These are phyloP conservation scores for Tetraneura akinire DNA, from an alignment of 1,140 invertebrate species.

Conservation along the genomic window DNA sequence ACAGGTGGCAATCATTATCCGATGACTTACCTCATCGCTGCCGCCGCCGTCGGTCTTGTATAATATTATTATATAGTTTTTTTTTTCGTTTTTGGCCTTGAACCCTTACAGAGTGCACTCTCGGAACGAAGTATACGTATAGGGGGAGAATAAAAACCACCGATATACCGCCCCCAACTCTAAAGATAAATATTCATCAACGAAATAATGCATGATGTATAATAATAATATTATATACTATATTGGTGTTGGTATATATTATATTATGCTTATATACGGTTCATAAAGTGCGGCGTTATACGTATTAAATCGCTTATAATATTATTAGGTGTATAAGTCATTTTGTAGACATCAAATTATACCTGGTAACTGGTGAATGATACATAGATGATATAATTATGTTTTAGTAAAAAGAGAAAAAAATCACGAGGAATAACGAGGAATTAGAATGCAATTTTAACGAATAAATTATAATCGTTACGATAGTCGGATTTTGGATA, in stretches of 20 bases:
- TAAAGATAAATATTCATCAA: constrained; percentile 45
- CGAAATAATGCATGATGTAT: not conserved
- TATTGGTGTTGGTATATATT: no score
- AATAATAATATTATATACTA: no score
- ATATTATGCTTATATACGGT: no score
- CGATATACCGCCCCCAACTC: constrained; percentile 43
- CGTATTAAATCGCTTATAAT: not conserved
- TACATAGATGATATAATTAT: no score
- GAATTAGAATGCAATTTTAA: no score
- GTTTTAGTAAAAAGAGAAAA: no score
- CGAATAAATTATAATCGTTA: no score
- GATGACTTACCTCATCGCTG: constrained; percentile 41
- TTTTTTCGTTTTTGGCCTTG: constrained; percentile 47
- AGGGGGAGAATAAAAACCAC: constrained; percentile 33
- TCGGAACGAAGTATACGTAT: not conserved
- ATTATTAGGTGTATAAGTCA: no score
- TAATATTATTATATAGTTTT: not conserved
- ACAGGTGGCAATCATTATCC: constrained; percentile 51
- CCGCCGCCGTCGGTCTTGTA: constrained; percentile 6
- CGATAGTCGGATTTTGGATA: no score
- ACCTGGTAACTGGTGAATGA: no score
- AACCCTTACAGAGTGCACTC: constrained; percentile 49
- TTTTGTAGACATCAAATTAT: no score
- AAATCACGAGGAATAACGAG: no score
- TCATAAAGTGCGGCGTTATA: not conserved